Conservation (phyloP, 2,797 vertebrate species). For the Discoglossus pictus region DNA sequence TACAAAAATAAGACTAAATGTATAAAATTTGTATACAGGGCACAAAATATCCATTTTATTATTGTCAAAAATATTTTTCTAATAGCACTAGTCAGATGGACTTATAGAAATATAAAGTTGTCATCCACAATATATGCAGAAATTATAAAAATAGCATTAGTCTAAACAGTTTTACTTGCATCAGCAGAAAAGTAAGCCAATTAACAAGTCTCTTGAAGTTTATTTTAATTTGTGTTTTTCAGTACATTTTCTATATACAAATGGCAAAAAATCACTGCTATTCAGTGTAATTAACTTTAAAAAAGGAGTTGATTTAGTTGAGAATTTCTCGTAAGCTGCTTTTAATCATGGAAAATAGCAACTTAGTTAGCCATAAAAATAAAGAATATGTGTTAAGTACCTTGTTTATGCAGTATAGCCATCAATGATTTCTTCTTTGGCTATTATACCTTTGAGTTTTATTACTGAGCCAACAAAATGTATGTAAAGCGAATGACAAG, state of each 20-base stretch:
- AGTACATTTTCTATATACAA: constrained; percentile 12
- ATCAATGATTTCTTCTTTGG: constrained; percentile 33
- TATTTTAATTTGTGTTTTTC: constrained; percentile 8
- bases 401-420: constrained; percentile 28
- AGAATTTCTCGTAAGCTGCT: constrained; percentile 41
- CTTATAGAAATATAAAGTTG: background rate
- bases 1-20: too few relatives aligned
- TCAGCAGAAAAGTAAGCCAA: constrained; percentile 25
- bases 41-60: too few relatives aligned
- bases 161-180: background rate
- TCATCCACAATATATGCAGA: constrained; percentile 13
- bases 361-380: constrained; percentile 43
- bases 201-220: constrained; percentile 8
- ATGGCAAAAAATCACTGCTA: constrained; percentile 26
- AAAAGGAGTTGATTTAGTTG: constrained; percentile 36
- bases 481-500: constrained; percentile 10
- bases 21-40: too few relatives aligned
- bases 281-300: constrained; percentile 40
- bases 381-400: constrained; percentile 25
- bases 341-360: constrained; percentile 46
- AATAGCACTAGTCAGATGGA: background rate
- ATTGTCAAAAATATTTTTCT: too few relatives aligned
- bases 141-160: constrained; percentile 21
- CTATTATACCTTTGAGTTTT: constrained; percentile 8
- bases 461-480: constrained; percentile 19